Conservation (phyloP, 2,113 vertebrate genomes). For the Myiopsitta monachus region DNA sequence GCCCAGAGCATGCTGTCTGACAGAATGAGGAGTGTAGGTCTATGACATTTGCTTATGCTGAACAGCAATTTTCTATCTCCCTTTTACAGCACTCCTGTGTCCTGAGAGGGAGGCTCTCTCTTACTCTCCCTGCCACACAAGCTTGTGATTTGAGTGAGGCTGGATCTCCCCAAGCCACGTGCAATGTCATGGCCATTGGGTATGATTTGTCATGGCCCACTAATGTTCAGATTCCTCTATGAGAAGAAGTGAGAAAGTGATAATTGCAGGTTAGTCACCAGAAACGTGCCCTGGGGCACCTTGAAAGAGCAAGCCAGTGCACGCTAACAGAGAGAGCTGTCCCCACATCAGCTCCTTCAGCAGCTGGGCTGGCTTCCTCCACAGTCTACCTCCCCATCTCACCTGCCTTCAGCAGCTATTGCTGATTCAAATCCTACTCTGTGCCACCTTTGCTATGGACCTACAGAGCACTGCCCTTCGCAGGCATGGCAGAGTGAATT, state of each 20-base stretch:
- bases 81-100: not conserved
- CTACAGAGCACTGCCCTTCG: not conserved
- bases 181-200: rapidly evolving
- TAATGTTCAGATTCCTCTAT: not conserved
- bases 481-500: not conserved
- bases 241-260: not conserved
- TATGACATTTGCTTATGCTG: not conserved
- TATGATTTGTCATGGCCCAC: not conserved
- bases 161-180: rapidly evolving
- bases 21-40: not conserved
- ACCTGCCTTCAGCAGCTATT: not conserved
- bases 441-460: not conserved
- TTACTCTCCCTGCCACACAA: not conserved
- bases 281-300: not conserved
- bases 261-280: not conserved
- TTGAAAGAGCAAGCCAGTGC: not conserved
- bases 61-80: not conserved
- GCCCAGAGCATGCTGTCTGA: not conserved
- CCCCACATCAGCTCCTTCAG: not conserved
- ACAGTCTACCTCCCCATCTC: not conserved
- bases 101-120: not conserved
- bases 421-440: not conserved
- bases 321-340: not conserved
- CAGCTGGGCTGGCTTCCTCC: not conserved
- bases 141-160: not conserved